Base-by-base conservation (phyloP, 2,113 vertebrate genomes). In the Ardeotis arabs region DNA sequence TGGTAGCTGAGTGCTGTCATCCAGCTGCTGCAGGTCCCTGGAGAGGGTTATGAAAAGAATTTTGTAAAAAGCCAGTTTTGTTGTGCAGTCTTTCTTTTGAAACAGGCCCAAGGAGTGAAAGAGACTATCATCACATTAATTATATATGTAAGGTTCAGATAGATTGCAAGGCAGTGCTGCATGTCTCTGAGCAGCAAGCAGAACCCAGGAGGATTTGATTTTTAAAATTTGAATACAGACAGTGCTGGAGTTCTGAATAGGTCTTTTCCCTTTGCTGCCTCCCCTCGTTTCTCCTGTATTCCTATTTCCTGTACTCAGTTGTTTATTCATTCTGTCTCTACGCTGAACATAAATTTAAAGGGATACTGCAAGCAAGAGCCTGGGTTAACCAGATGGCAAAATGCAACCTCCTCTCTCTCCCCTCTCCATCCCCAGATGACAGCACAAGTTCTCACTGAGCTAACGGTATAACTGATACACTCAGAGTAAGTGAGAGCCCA, bases 21-120 rank as follows among this genome's bases (percentile, higher is more conserved):
- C 99, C 89, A 99, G 94, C 98, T 99, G 99, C 97, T 99, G 99
- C 90, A 99, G 98, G 96, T 99, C 99, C 97, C 99, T 99, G 97
- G 18, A 91, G 72, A 89, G 24, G 33, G 52, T 90, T 69, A 89
- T 3, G 53, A 88, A 73, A 90, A 82, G 5, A 47, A 72, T 69
- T 87, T 56, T 7, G 37, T 88, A 74, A 92, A 67, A 85, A 64
- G 23, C 0, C 31, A n/a, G 49, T 12, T 78, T 55, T 52, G 17
- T 55, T 53, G 23, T 53, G 24, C 49, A 91, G 58, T 68, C 89
- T 29, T 14, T 69, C 23, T 79, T 41, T 50, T 89, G 69, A 87
- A 81, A 63, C 12, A 87, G 28, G 21, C 10, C 21, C 69, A 77
- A 25, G 55, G 21, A 73, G 28, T 44, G 55, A 88, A 84, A 84